phyloP scores from a whole-genome alignment of 2,888 invertebrate genomes.

The Sympetrum striolatum region DNA sequence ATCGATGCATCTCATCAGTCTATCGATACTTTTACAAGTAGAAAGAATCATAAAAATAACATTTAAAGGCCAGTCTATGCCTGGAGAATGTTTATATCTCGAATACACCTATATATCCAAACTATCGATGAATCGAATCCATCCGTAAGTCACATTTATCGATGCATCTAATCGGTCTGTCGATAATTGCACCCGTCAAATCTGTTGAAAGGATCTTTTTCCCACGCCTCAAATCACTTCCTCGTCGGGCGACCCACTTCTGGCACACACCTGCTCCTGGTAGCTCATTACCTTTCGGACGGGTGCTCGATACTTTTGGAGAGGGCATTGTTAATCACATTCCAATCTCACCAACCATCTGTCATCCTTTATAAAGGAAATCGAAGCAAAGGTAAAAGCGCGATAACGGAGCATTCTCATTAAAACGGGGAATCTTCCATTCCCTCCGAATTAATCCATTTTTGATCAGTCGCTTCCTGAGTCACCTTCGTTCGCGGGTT shows the following conservation, averaged over 20 bases:
- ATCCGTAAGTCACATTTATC: no score
- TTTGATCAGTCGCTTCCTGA: neutral
- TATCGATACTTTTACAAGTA: no score
- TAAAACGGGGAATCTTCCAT: neutral
- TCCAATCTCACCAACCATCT: neutral
- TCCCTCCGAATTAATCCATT: neutral
- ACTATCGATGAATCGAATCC: no score
- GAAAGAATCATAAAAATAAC: no score
- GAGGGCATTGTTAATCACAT: neutral
- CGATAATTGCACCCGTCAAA: neutral
- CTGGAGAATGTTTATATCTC: no score
- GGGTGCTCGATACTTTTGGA: neutral
- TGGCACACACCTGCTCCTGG: neutral
- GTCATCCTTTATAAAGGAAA: neutral
- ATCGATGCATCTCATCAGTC: no score
- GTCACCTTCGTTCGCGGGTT: no score
- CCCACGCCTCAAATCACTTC: conserved; percentile 23
- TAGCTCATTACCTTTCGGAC: neutral
- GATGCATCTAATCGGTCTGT: no score
- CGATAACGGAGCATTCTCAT: neutral
- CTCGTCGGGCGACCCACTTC: conserved; percentile 11
- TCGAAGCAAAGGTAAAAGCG: neutral
- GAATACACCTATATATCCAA: no score
- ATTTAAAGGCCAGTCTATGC: no score
- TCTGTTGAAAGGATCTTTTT: neutral